Conservation (phyloP, 2,888 invertebrate genomes). For the Nemotelus pantherinus region DNA sequence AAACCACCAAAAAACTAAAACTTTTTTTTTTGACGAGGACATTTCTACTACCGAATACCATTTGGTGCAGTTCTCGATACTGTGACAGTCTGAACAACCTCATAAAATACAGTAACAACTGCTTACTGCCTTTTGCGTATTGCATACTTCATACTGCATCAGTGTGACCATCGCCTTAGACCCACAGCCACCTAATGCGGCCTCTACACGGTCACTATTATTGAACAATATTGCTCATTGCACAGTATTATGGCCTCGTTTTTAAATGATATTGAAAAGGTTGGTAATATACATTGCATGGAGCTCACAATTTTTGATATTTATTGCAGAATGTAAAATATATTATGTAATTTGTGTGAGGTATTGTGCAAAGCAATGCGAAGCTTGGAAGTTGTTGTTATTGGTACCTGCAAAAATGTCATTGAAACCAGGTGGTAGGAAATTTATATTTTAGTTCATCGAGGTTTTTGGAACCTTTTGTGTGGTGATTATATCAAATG, state of each 20-base stretch:
- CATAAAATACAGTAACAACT: too few species aligned
- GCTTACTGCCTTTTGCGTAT: too few species aligned
- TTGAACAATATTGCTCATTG: not conserved
- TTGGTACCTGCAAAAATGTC: not conserved
- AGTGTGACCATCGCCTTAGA: too few species aligned
- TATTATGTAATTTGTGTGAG: not conserved
- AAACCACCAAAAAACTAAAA: too few species aligned
- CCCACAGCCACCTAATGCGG: too few species aligned
- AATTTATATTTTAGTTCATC: not conserved
- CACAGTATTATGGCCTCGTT: not conserved
- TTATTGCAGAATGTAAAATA: not conserved
- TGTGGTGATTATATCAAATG: not conserved
- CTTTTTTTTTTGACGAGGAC: too few species aligned
- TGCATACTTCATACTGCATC: too few species aligned
- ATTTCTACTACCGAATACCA: too few species aligned
- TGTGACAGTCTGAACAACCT: too few species aligned
- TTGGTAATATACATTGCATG: too few species aligned
- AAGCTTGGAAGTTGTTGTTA: not conserved
- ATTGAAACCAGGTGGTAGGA: not conserved
- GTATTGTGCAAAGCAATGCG: not conserved
- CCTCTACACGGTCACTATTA: too few species aligned
- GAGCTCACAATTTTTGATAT: not conserved
- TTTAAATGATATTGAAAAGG: not conserved
- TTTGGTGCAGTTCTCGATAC: too few species aligned
- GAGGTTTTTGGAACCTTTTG: not conserved